These are phyloP conservation scores for Drosophila teissieri DNA, from an alignment of 1,140 invertebrate species.

Conservation along the genomic window DNA sequence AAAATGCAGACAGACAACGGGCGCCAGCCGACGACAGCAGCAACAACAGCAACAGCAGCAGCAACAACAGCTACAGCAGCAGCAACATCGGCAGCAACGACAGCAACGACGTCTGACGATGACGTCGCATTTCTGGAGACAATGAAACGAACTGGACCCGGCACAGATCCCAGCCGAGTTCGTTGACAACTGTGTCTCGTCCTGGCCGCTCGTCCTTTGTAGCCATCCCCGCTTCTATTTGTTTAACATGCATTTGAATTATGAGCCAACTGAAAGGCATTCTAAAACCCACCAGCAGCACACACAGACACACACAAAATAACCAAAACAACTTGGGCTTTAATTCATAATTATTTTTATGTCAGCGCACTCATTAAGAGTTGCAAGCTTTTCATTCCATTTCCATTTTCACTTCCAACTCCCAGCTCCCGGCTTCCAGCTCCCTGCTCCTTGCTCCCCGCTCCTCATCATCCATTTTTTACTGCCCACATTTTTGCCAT, in stretches of 20 bases:
- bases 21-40: constrained; percentile 61
- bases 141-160: constrained; percentile 71
- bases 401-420: neutral
- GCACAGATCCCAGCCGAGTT: constrained; percentile 64
- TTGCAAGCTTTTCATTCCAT: constrained; percentile 50
- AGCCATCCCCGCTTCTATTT: constrained; percentile 27
- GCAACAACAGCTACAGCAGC: neutral
- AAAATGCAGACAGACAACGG: constrained; percentile 82
- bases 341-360: constrained; percentile 83
- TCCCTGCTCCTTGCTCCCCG: no score
- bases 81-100: constrained; percentile 29
- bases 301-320: constrained; percentile 32
- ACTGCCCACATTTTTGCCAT: neutral
- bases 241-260: constrained; percentile 76
- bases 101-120: constrained; percentile 69
- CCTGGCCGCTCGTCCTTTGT: neutral
- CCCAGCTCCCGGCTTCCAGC: no score
- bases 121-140: constrained; percentile 79
- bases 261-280: constrained; percentile 61
- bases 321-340: constrained; percentile 71
- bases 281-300: constrained; percentile 8
- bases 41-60: constrained; percentile 18
- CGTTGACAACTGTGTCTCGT: constrained; percentile 63
- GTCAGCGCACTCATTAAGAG: constrained; percentile 78
- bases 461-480: no score